Percentiles rank a stretch among this genome's conserved stretches.
Conservation (phyloP, 2,113 vertebrate genomes). For the Oncorhynchus masou region DNA sequence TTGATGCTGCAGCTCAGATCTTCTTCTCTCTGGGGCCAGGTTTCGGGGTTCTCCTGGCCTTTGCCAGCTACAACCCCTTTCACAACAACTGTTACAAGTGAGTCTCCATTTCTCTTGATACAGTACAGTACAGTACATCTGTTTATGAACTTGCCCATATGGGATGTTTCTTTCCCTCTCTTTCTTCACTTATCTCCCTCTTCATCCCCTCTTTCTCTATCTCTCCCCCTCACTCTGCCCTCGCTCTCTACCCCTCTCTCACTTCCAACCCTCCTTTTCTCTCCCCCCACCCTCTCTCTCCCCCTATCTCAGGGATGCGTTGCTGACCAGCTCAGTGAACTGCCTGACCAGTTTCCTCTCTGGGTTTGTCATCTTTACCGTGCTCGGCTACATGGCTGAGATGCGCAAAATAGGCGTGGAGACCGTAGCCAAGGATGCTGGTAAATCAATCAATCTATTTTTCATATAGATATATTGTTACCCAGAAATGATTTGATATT, state of each 20-base stretch:
- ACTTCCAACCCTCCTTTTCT: not conserved
- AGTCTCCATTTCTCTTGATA: constrained; percentile 30
- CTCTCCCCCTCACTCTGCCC: too few species aligned
- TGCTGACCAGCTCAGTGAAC: constrained; percentile 92
- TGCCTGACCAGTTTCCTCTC: constrained; percentile 95
- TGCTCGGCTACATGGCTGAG: constrained; percentile 97
- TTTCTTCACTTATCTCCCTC: constrained; percentile 25
- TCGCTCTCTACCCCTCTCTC: not conserved
- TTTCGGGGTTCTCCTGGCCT: constrained; percentile 95
- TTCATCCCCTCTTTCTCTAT: constrained; percentile 11
- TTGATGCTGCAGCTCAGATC: constrained; percentile 96
- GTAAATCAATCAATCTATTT: constrained; percentile 58
- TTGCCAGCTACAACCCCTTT: constrained; percentile 98
- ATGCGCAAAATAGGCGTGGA: constrained; percentile 89
- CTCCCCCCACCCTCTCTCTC: too few species aligned
- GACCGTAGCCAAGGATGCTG: constrained; percentile 90
- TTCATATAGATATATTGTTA: too few species aligned
- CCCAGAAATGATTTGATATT: too few species aligned
- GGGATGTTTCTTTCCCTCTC: not conserved
- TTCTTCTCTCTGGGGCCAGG: constrained; percentile 98
- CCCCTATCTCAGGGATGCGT: constrained; percentile 82
- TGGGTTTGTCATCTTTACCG: constrained; percentile 96
- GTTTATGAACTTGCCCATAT: not conserved
- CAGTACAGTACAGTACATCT: too few species aligned
- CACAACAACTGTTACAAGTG: constrained; percentile 99